Base-by-base conservation (phyloP, 2,888 invertebrate genomes). In the Leptinotarsa tumamoca region DNA sequence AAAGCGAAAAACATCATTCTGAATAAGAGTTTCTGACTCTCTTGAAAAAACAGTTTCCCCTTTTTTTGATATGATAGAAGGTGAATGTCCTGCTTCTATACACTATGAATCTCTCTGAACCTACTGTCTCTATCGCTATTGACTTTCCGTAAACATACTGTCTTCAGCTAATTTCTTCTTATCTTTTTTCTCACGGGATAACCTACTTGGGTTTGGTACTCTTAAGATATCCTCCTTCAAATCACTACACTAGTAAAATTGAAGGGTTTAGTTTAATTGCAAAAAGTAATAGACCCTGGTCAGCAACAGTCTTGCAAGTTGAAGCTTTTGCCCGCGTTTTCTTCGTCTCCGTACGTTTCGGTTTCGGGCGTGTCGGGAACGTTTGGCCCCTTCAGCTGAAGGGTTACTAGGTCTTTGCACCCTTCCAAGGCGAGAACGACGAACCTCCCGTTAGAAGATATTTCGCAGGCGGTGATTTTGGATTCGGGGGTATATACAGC, bases 401-500 rank as follows among this genome's bases (percentile, higher is more conserved):
- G 89, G 71, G 93, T 94, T 13, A 94, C 88, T 50, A 95, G 89
- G 71, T 92, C 91, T 74, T 90, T 90, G 83, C 91, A 90, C 84
- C 94, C 93, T 80, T 93, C 92, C 61, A 95, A 85, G 0, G 94
- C 94, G 73, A 95, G 87, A 1, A 95, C 92, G 1, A 95, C 90
- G 70, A 92, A 91, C 51, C 91, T 91, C 0, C 95, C 96, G 72
- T 94, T 94, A 17, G 93, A 91, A 14, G 94, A 91, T 63, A 96
- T 91, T 85, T 96, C 95, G 87, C 95, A 94, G 0, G 95, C 93
- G 54, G 93, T 92, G 81, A 95, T 93, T 76, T 93, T 91, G 67
- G 92, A 91, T 67, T 93, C 93, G 1, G 95, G 95, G 4, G 95
- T 95, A 89, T 93, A 95, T 0, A 95, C 94, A 43, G 95, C 93